Evolutionary conservation across 1,140 invertebrate genomes (phyloP), one percentile per base, ranked within the genome.

Genomic region (Drosophila orosa): DNA sequence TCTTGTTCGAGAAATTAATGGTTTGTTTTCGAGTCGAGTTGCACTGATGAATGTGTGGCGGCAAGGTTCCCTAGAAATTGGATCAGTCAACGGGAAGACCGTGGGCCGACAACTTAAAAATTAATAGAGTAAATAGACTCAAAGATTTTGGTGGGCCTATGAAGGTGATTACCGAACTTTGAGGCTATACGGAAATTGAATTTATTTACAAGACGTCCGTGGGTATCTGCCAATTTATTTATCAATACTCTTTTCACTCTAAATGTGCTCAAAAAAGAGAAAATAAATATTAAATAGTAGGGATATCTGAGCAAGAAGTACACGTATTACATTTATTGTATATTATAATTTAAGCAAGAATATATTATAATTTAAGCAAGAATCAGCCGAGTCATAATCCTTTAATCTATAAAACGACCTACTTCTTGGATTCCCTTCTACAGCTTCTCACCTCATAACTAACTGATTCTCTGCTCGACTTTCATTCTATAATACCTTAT

Each of bases 1-100:
- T 60, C 37, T 60, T 60, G 42, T 17, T 27, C 37, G 40, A 3
- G 22, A 44, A 69, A 71, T 50, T 75, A 82, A 87, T 87, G 69
- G 33, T 74, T 85, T 84, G 81, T 84, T 85, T 86, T 73, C 31
- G 19, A 61, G 25, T 25, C 45, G 31, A 59, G 56, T 72, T 66
- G 61, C 73, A 76, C 45, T 80, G 78, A 80, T 65, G 52, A 85
- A 78, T 78, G 52, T 55, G 33, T 27, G 73, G 54, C 33, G 73
- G 61, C 47, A 67, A 56, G 42, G 39, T 81, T 86, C 68, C 7
- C 40, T 3, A 57, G 74, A 86, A 85, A 78, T 59, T 22, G 44
- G 40, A 80, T 85, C 81, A 80, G 33, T 76, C 66, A 76, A 59
- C 44, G 67, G 67, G 65, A 57, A 47, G 33, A 17, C 25, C n/a